Evolutionary conservation across 92 coral and sea anemone species (phyloP).

Genomic region (Diadumene lineata): DNA sequence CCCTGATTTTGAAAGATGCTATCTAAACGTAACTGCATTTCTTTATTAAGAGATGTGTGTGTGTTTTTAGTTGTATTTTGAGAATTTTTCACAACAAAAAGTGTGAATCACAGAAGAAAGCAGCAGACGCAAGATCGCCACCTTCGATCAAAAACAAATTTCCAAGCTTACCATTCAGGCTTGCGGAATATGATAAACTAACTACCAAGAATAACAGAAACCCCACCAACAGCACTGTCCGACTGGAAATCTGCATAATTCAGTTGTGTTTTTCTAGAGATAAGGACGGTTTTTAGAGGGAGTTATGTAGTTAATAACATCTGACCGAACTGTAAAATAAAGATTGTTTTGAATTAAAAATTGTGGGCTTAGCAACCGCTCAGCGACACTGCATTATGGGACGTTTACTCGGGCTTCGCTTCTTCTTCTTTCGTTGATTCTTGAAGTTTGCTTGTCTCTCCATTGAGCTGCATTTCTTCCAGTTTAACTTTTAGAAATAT

Average conservation of each 20-base stretch:
- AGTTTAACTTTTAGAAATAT: neutral
- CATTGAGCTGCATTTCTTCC: neutral
- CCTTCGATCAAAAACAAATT: neutral
- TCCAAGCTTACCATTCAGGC: constrained; percentile 18
- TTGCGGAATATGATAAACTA: constrained; percentile 10
- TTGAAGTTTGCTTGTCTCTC: no score
- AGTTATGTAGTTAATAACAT: neutral
- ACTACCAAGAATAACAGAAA: constrained; percentile 9
- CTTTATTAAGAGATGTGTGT: neutral
- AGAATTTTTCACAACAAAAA: neutral
- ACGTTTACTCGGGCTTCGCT: neutral
- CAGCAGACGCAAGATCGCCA: neutral
- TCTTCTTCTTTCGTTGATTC: no score
- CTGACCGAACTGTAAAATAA: neutral
- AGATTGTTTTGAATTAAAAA: constrained; percentile 12
- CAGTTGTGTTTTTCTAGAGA: neutral
- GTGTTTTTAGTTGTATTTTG: neutral
- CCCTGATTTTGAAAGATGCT: neutral
- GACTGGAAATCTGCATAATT: constrained; percentile 12
- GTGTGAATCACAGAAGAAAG: neutral
- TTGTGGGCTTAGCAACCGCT: constrained; percentile 20
- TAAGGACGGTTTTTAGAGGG: neutral
- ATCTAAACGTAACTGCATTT: neutral
- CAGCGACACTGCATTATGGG: constrained; percentile 1
- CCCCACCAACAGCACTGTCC: neutral